Evolutionary conservation across 2,797 vertebrate genomes (phyloP).

Genomic region (Coccyzus lansbergi): DNA sequence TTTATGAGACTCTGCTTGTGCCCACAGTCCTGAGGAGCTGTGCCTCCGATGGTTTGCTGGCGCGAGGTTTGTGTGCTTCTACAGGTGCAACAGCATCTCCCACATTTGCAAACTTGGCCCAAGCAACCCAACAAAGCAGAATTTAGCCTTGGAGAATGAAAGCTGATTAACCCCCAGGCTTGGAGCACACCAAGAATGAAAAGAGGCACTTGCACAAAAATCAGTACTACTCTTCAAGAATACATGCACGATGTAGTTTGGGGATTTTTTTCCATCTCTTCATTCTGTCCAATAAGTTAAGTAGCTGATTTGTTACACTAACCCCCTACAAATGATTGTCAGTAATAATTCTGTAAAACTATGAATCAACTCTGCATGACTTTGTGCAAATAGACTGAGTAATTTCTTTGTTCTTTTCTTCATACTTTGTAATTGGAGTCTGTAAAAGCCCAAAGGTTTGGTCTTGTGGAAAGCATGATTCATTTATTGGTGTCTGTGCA

Average conservation of each 20-base stretch:
- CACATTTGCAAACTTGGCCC: neutral
- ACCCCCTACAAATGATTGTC: conserved; percentile 68
- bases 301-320: conserved; percentile 45
- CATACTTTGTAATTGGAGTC: conserved; percentile 81
- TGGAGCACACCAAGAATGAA: neutral
- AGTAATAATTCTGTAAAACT: conserved; percentile 78
- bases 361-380: conserved; percentile 81
- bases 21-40: neutral
- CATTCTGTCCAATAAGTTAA: conserved; percentile 13
- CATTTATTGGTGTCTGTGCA: conserved; percentile 82
- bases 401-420: conserved; percentile 82
- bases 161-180: neutral
- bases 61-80: neutral
- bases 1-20: rapidly evolving
- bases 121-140: neutral
- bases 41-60: neutral
- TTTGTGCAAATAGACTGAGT: conserved; percentile 81
- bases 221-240: conserved; percentile 15
- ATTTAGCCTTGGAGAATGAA: neutral
- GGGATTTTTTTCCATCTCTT: neutral
- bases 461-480: conserved; percentile 82
- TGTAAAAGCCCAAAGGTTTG: conserved; percentile 81
- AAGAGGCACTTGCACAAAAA: conserved; percentile 6
- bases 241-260: neutral
- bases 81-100: conserved; percentile 22